Evolutionary conservation across 1,140 invertebrate species (phyloP), one percentile per base, ranked within the genome.

Genomic region (Brachionus sp.): DNA sequence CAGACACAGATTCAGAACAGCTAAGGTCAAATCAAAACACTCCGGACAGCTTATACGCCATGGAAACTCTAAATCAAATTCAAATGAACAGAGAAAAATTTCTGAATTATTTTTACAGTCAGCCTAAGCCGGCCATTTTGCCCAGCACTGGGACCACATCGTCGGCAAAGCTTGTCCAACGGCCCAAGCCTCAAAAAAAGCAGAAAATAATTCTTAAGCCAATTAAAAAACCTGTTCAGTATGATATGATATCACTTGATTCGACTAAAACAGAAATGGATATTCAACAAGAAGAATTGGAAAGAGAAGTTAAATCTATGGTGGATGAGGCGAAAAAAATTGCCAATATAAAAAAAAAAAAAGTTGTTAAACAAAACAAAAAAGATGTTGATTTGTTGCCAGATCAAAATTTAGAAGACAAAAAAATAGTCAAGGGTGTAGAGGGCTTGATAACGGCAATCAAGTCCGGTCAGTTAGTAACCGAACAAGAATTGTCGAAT

Each of bases 101-200:
- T 70, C 37, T 70, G 3, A 9, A 19, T 5, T 70, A 70, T 33
- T 70, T 75, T 46, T 46, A 75, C 70, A 75, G 70, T n/a, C 37
- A 75, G 19, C 77, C 77, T 4, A 80, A 80, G 29, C 77, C 77
- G 33, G 77, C 77, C 3, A 80, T 80, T 29, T 42, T 80, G 16
- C 50, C 50, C 23, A 33, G 19, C n/a, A 66, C 62, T 37, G 77
- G 77, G 6, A 80, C 77, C 7, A 13, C 35, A 25, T 39, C 35
- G 19, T 12, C 46, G 9, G 77, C 77, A 29, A 80, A 80, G 23
- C 25, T 80, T 39, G 37, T 3, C 37, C 23, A 80, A 62, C 4
- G 77, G 42, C 77, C 77, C n/a, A 80, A 33, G 12, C 77, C 77
- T 29, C 35, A 37, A 42, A 80, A 80, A 80, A 80, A 80, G 12